Evolutionary conservation across 1,140 invertebrate species (phyloP).

Genomic region (Pteromalus puparum): DNA sequence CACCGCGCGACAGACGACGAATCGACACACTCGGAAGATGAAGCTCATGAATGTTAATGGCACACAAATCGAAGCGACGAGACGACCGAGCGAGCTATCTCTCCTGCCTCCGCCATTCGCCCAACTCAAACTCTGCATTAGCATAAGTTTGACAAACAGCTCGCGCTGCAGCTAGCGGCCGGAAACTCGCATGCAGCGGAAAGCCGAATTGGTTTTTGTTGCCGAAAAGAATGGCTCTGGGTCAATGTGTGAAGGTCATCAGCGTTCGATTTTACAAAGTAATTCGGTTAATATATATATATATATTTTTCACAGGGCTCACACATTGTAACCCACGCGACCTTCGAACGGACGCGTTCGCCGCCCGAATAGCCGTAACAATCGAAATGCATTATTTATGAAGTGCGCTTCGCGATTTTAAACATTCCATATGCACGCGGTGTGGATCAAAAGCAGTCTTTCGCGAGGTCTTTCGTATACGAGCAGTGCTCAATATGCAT

Average conservation of each 20-base stretch:
- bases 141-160: slow-evolving; percentile 71
- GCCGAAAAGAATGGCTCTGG: slow-evolving; percentile 42
- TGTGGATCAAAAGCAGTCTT: not conserved
- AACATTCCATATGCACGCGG: not conserved
- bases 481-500: not conserved
- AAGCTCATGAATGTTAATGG: slow-evolving; percentile 70
- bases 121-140: slow-evolving; percentile 59
- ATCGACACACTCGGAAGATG: slow-evolving; percentile 27
- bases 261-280: not conserved
- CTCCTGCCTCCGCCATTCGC: slow-evolving; percentile 47
- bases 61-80: slow-evolving; percentile 58
- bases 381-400: not conserved
- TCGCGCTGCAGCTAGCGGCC: slow-evolving; percentile 52
- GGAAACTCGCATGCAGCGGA: not conserved
- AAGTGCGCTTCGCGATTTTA: not conserved
- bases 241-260: slow-evolving; percentile 63
- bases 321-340: not conserved
- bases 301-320: not conserved
- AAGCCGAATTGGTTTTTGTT: not conserved
- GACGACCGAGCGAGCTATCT: slow-evolving; percentile 36
- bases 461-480: too few relatives aligned
- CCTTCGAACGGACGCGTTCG: not conserved
- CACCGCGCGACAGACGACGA: not conserved
- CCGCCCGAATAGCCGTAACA: not conserved
- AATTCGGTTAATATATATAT: not conserved